phyloP scores from a whole-genome alignment of 2,113 vertebrate genomes.

The Vireo altiloquus region DNA sequence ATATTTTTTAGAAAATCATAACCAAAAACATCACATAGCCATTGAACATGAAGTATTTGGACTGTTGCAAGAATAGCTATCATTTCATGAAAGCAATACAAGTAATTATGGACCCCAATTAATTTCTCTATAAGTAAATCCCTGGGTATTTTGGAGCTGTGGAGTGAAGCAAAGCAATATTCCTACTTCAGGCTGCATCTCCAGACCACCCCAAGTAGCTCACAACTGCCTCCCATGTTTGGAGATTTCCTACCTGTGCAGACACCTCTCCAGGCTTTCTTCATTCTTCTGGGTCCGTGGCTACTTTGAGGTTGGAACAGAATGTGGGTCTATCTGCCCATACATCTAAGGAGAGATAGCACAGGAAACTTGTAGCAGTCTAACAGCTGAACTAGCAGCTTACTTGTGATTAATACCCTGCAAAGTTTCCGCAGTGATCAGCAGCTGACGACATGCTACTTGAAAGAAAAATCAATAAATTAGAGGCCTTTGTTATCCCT shows the following conservation, averaged over 20 bases:
- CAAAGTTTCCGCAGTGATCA: not conserved
- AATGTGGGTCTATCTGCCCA: not conserved
- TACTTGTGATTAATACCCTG: not conserved
- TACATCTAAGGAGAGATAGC: not conserved
- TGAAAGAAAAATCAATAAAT: constrained; percentile 1
- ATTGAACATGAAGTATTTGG: not conserved
- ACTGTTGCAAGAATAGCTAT: not conserved
- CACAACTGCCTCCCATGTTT: not conserved
- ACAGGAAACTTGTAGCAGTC: not conserved
- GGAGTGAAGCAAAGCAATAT: not conserved
- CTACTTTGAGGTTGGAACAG: not conserved
- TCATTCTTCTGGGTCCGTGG: not conserved
- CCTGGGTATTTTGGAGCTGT: not conserved
- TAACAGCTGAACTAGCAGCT: not conserved
- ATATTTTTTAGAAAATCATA: not conserved
- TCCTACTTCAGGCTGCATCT: not conserved
- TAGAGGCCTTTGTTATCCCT: not conserved
- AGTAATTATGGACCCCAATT: not conserved
- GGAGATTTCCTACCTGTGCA: not conserved
- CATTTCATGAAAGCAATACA: not conserved
- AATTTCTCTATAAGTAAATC: not conserved
- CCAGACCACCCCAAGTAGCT: not conserved
- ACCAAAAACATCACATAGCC: not conserved
- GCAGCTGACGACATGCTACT: not conserved
- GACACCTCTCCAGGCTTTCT: not conserved